Percentiles rank a stretch among this genome's conserved stretches.
phyloP scores from a whole-genome alignment of 2,113 vertebrate species.

The Pterocles orientalis region DNA sequence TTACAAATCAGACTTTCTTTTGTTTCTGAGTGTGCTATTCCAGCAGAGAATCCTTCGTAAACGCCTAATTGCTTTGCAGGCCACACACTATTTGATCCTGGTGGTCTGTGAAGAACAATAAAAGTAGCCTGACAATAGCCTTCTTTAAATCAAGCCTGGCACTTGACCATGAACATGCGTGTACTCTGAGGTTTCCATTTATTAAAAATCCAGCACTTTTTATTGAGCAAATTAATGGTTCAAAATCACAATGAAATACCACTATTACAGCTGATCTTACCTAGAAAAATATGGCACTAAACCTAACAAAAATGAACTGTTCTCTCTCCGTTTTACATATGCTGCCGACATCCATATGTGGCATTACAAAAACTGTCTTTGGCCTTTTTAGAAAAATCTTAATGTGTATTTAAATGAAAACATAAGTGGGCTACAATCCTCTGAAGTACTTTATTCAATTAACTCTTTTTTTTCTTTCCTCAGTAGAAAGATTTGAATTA shows the following conservation, averaged over 20 bases:
- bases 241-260: conserved; percentile 53
- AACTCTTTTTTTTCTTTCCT: conserved; percentile 67
- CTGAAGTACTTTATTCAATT: conserved; percentile 73
- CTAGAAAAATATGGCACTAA: conserved; percentile 61
- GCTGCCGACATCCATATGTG: conserved; percentile 53
- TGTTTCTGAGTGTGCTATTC: not conserved
- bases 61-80: conserved; percentile 29
- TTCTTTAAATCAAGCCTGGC: conserved; percentile 50
- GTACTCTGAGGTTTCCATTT: conserved; percentile 32
- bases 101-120: conserved; percentile 37
- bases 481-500: conserved; percentile 65
- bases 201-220: conserved; percentile 49
- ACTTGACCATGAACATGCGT: conserved; percentile 47
- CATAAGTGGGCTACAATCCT: conserved; percentile 70
- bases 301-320: conserved; percentile 46
- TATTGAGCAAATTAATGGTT: conserved; percentile 57
- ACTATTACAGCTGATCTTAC: conserved; percentile 47
- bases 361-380: conserved; percentile 54
- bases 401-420: conserved; percentile 74
- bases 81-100: conserved; percentile 27
- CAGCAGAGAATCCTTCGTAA: not conserved
- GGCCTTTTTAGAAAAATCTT: conserved; percentile 68
- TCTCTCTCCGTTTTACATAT: conserved; percentile 41
- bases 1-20: conserved; percentile 27
- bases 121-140: conserved; percentile 51